phyloP scores from a whole-genome alignment of 2,888 invertebrate genomes.

The Himalopsyche tibetana region DNA sequence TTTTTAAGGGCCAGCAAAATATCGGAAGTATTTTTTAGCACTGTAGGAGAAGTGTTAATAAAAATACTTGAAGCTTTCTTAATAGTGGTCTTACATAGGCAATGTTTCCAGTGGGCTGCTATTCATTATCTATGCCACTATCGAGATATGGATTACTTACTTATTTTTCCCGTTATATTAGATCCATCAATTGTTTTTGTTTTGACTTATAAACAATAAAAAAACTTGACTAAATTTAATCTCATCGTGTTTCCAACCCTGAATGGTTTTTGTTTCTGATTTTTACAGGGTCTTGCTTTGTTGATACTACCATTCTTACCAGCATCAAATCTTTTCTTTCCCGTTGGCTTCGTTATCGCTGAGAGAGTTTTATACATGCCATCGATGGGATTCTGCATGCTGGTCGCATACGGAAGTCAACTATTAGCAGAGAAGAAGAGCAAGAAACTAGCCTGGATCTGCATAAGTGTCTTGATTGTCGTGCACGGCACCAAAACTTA shows the following conservation, averaged over 20 bases:
- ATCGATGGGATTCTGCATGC: constrained; percentile 97
- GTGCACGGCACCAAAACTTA: constrained; percentile 92
- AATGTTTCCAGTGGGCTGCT: not conserved
- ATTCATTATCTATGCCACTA: too few species aligned
- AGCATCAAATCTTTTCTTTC: constrained; percentile 97
- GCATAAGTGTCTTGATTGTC: constrained; percentile 82
- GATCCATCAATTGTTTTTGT: not conserved
- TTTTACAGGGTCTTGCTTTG: constrained; percentile 87
- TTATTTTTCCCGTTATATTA: not conserved
- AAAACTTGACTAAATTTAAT: too few species aligned
- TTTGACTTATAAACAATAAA: not conserved
- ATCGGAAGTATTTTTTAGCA: too few species aligned
- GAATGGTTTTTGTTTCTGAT: constrained; percentile 57
- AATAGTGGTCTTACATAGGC: not conserved
- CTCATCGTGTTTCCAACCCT: not conserved
- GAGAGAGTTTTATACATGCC: constrained; percentile 97
- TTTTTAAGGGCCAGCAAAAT: too few species aligned
- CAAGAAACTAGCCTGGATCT: constrained; percentile 81
- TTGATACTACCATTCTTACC: constrained; percentile 95
- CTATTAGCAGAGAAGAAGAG: constrained; percentile 81
- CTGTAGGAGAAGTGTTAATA: too few species aligned
- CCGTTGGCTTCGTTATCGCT: constrained; percentile 97
- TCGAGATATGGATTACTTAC: too few species aligned
- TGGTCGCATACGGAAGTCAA: constrained; percentile 92
- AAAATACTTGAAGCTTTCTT: too few species aligned